phyloP scores from a whole-genome alignment of 2,113 vertebrate species.

The Thomomys bottae region DNA sequence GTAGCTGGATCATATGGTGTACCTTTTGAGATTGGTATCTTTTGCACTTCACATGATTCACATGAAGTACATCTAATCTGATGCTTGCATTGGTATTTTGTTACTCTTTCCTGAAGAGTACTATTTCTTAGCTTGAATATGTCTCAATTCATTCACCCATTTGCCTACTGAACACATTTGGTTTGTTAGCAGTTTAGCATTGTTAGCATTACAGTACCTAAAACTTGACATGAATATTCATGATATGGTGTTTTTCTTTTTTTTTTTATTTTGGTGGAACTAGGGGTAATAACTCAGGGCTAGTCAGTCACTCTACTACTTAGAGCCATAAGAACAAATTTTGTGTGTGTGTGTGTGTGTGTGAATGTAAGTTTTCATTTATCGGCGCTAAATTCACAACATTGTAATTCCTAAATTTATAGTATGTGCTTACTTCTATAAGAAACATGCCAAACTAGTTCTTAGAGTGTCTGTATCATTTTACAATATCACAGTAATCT shows the following conservation, averaged over 20 bases:
- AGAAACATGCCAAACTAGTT: not conserved
- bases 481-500: not conserved
- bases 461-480: not conserved
- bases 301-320: too few species aligned
- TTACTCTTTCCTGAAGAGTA: not conserved
- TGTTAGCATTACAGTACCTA: not conserved
- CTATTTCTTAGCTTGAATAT: not conserved
- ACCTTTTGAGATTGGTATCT: not conserved
- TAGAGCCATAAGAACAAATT: too few species aligned
- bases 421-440: not conserved
- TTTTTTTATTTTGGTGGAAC: too few species aligned
- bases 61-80: not conserved
- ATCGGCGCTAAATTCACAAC: not conserved
- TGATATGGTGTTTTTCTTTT: too few species aligned
- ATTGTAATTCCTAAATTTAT: not conserved
- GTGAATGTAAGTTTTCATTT: slow-evolving; percentile 6
- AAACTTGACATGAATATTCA: not conserved
- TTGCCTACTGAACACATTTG: not conserved
- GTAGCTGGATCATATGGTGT: not conserved
- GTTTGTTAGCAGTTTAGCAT: not conserved
- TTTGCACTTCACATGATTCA: not conserved
- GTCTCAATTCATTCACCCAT: not conserved
- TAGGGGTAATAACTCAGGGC: too few species aligned
- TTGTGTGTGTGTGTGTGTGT: too few species aligned
- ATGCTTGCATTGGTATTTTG: not conserved